Evolutionary conservation across 2,797 vertebrate species (phyloP).

Genomic region (Gambusia yucatana): DNA sequence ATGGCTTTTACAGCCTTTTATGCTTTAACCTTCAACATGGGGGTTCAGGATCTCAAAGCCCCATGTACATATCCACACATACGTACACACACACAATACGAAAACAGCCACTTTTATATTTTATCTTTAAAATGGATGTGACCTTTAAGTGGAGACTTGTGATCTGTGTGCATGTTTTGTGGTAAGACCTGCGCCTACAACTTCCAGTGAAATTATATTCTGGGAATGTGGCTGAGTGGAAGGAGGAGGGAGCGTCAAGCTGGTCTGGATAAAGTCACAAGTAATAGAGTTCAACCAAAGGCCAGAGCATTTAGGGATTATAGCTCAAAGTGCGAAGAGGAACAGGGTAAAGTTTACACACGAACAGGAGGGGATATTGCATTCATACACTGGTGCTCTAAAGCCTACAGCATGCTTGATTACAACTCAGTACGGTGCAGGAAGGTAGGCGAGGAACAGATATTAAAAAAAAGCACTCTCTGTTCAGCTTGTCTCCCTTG

Average conservation of each 20-base stretch:
- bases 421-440: conserved; percentile 38
- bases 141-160: conserved; percentile 4
- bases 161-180: conserved; percentile 15
- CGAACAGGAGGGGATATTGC: conserved; percentile 46
- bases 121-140: conserved; percentile 30
- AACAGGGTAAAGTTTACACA: conserved; percentile 52
- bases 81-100: not conserved
- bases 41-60: conserved; percentile 24
- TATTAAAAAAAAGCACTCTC: conserved; percentile 15
- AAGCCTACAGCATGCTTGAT: conserved; percentile 64
- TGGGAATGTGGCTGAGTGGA: conserved; percentile 13
- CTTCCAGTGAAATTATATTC: conserved; percentile 11
- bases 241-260: conserved; percentile 10
- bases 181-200: conserved; percentile 17
- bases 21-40: conserved; percentile 54
- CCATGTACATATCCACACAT: not conserved
- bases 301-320: conserved; percentile 34
- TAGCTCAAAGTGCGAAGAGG: conserved; percentile 56
- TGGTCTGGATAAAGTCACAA: conserved; percentile 30
- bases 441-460: conserved; percentile 40
- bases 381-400: conserved; percentile 55
- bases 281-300: conserved; percentile 40
- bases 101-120: conserved; percentile 16
- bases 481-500: conserved; percentile 16
- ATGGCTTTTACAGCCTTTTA: conserved; percentile 54